phyloP scores from a whole-genome alignment of 1,140 invertebrate species.

The Platorchestia sp. region DNA sequence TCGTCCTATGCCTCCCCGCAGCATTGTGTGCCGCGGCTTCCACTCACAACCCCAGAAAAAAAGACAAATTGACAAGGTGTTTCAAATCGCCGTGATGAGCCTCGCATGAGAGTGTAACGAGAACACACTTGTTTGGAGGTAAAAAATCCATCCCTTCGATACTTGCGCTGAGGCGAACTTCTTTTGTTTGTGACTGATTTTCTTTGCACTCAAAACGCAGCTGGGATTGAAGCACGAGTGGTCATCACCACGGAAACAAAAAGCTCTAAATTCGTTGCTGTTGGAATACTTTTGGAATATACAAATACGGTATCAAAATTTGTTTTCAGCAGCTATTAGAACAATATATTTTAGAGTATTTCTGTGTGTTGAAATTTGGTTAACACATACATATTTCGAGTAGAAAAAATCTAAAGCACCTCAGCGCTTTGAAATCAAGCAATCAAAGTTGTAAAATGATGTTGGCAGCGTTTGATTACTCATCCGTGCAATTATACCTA shows the following conservation, averaged over 20 bases:
- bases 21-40: not conserved
- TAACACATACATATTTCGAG: too few relatives aligned
- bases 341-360: too few relatives aligned
- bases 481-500: too few relatives aligned
- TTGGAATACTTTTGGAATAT: not conserved
- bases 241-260: not conserved
- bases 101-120: not conserved
- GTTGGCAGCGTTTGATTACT: too few relatives aligned
- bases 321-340: too few relatives aligned
- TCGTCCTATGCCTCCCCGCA: too few relatives aligned
- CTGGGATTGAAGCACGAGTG: not conserved
- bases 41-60: not conserved
- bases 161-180: not conserved
- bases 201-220: not conserved
- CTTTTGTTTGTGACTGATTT: slow-evolving; percentile 29
- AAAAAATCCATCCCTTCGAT: slow-evolving; percentile 34
- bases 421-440: too few relatives aligned
- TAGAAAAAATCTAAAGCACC: too few relatives aligned
- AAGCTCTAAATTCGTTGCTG: not conserved
- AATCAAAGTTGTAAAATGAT: too few relatives aligned
- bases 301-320: too few relatives aligned
- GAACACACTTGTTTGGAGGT: slow-evolving; percentile 36
- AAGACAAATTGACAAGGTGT: slow-evolving; percentile 49
- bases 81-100: slow-evolving; percentile 32
- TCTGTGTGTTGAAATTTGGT: too few relatives aligned